These are phyloP conservation scores for Chamaea fasciata DNA, from an alignment of 2,113 vertebrate species.

Conservation along the genomic window DNA sequence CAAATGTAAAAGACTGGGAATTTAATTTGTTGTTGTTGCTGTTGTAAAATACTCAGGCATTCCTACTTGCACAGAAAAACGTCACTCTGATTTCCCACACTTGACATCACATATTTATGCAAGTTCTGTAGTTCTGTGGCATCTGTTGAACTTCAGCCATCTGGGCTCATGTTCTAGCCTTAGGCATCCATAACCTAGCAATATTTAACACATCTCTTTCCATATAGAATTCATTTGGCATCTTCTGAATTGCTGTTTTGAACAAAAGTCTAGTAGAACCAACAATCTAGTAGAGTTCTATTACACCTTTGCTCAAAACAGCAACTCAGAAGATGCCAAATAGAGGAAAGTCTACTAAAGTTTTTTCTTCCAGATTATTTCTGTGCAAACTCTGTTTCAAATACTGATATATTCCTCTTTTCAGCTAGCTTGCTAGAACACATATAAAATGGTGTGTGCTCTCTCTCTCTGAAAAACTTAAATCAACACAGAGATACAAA, in stretches of 20 bases:
- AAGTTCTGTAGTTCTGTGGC: conserved; percentile 25
- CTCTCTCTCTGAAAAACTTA: background rate
- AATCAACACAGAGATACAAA: background rate
- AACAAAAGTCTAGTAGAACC: background rate
- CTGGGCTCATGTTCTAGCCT: background rate
- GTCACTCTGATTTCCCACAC: background rate
- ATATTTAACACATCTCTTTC: conserved; percentile 7
- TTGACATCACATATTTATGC: conserved; percentile 3
- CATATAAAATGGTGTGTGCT: background rate
- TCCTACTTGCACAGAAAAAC: background rate
- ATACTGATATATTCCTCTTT: background rate
- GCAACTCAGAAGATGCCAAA: background rate
- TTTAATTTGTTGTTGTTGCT: background rate
- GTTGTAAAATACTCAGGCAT: background rate
- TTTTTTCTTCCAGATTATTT: background rate
- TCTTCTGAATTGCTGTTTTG: background rate
- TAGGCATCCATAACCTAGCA: conserved; percentile 24
- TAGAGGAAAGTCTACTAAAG: background rate
- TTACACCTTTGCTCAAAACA: background rate
- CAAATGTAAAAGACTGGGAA: background rate
- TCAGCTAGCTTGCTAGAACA: background rate
- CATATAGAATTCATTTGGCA: background rate
- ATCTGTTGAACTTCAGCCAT: conserved; percentile 30
- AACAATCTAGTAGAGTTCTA: background rate
- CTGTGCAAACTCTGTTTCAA: background rate